Percentiles rank a stretch among this genome's conserved stretches.
phyloP scores from a whole-genome alignment of 1,140 invertebrate species.

The Drosophila erecta region DNA sequence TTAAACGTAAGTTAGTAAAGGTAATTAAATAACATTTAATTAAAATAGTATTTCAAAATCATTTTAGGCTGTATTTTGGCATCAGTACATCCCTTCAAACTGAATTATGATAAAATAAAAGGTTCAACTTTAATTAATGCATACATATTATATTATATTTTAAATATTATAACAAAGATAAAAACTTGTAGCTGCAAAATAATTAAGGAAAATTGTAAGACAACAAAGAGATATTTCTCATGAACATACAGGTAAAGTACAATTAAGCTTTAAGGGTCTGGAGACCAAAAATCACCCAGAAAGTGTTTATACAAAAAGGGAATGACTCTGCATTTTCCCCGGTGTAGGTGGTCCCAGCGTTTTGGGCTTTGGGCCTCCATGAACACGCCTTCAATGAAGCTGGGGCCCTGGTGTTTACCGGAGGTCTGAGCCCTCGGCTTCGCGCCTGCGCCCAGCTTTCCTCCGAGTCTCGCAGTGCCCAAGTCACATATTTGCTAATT shows the following conservation, averaged over 20 bases:
- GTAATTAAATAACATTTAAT: no score
- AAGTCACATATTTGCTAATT: conserved; percentile 74
- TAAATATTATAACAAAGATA: no score
- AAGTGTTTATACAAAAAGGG: neutral
- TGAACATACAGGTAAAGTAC: no score
- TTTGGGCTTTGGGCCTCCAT: conserved; percentile 18
- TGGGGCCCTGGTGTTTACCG: conserved; percentile 38
- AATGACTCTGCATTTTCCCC: neutral
- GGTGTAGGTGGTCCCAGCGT: conserved; percentile 4
- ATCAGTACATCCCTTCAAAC: no score
- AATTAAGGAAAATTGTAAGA: neutral
- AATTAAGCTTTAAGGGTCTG: neutral
- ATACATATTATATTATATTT: no score
- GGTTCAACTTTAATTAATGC: no score
- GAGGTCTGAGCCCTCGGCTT: conserved; percentile 32
- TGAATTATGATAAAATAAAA: no score
- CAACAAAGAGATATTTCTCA: neutral
- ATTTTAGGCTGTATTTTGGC: no score
- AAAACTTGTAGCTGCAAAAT: neutral
- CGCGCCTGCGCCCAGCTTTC: conserved; percentile 52
- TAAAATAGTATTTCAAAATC: no score
- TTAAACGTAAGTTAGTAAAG: no score
- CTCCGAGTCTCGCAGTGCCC: conserved; percentile 65
- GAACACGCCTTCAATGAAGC: conserved; percentile 54
- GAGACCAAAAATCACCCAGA: neutral